Evolutionary conservation across 1,140 invertebrate species (phyloP).

Genomic region (Drosophila kohkoa): DNA sequence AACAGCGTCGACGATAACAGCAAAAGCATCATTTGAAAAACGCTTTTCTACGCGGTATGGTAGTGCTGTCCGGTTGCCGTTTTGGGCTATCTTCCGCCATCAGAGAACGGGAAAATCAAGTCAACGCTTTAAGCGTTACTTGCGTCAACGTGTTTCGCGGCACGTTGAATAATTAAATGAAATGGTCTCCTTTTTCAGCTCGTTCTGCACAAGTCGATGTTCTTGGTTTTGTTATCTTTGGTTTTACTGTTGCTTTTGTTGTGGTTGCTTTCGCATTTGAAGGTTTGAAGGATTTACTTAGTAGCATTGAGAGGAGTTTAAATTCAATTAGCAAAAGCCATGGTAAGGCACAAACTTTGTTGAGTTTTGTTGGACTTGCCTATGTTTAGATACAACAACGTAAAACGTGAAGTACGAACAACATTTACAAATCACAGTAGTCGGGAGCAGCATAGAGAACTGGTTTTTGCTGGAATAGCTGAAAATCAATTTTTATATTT

Average conservation of each 20-base stretch:
- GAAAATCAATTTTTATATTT: too few relatives aligned
- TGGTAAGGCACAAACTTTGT: conserved; percentile 44
- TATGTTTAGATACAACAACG: background rate
- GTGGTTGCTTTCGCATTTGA: conserved; percentile 41
- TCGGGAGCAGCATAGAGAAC: too few relatives aligned
- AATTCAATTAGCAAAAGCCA: conserved; percentile 76
- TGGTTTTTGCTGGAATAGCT: too few relatives aligned
- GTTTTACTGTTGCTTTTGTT: conserved; percentile 7
- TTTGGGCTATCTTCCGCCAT: conserved; percentile 27
- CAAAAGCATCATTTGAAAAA: conserved; percentile 20
- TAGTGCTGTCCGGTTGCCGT: background rate
- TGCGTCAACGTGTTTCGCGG: conserved; percentile 52
- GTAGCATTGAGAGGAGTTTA: conserved; percentile 68
- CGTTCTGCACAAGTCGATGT: conserved; percentile 11
- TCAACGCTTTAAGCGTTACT: conserved; percentile 40
- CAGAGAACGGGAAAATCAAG: conserved; percentile 43
- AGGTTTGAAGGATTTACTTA: conserved; percentile 64
- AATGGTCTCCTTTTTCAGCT: conserved; percentile 68
- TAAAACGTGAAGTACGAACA: too few relatives aligned
- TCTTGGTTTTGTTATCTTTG: too few relatives aligned
- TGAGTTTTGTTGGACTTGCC: conserved; percentile 36
- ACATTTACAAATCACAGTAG: too few relatives aligned
- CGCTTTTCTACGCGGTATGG: background rate
- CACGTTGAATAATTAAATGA: conserved; percentile 66
- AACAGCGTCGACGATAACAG: conserved; percentile 51